Evolutionary conservation across 2,888 invertebrate genomes (phyloP).

Genomic region (Chaitophorus viminalis): DNA sequence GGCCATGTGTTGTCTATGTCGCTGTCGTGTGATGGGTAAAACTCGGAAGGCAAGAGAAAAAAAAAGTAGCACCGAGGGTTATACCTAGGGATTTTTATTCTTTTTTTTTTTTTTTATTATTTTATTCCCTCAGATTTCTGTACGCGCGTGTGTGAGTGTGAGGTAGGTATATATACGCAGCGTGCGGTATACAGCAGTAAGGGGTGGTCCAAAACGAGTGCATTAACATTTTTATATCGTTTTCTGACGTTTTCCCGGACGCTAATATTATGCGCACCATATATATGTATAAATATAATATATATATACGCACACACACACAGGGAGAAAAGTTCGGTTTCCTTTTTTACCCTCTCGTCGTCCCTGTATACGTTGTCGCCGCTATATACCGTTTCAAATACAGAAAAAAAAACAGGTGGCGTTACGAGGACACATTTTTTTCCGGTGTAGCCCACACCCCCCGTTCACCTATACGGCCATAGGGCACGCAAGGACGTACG

Average conservation of each 20-base stretch:
- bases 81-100: slow-evolving; percentile 46
- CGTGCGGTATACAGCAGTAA: not conserved
- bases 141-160: not conserved
- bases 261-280: slow-evolving; percentile 53
- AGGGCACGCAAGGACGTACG: slow-evolving; percentile 56
- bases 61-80: slow-evolving; percentile 16
- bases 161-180: not conserved
- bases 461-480: not conserved
- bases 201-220: slow-evolving; percentile 56
- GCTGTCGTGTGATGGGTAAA: slow-evolving; percentile 43
- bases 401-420: slow-evolving; percentile 53
- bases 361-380: not conserved
- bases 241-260: slow-evolving; percentile 61
- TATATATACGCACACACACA: not conserved
- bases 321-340: slow-evolving; percentile 56
- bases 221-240: slow-evolving; percentile 64
- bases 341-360: slow-evolving; percentile 35
- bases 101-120: slow-evolving; percentile 44
- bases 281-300: not conserved
- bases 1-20: slow-evolving; percentile 53
- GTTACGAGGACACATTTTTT: slow-evolving; percentile 53
- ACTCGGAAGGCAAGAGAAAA: slow-evolving; percentile 3
- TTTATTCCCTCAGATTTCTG: slow-evolving; percentile 53
- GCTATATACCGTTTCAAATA: slow-evolving; percentile 7
- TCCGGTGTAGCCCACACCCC: not conserved